Evolutionary conservation across 1,140 invertebrate species (phyloP), one percentile per base, ranked within the genome.

Genomic region (Oreohelix idahoensis): DNA sequence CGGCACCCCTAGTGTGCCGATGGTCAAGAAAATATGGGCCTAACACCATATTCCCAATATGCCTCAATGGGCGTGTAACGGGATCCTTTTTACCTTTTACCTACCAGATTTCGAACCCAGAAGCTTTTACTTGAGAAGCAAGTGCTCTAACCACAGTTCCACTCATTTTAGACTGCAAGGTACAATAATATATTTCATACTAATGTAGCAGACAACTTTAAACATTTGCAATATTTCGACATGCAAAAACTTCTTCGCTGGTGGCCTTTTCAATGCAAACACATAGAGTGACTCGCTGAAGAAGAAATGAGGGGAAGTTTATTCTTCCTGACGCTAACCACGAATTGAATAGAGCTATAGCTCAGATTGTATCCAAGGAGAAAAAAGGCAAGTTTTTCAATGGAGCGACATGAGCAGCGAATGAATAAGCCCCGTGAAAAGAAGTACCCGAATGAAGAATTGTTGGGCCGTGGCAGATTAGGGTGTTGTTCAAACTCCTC

Each of bases 331-430:
- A 66, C 63, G 32, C 63, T 66, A 66, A 66, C 63, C 63, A 17
- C 5, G 29, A 8, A 66, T 32, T 66, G 63, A 66, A 66, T 66
- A 5, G 29, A 66, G 5, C 17, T 32, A n/a, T 66, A 66, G 63
- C 63, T 29, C 11, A 32, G 5, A 32, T 32, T 66, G n/a, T 29
- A 32, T 32, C 29, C 63, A 29, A 11, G n/a, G 63, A 66, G 29
- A 32, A 66, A 66, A 66, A 66, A 23, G 63, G n/a, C n/a, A 66
- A 32, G n/a, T 66, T 66, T 66, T 66, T 66, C 63, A 66, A 66
- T 66, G 63, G 29, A 66, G 23, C 63, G n/a, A 66, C n/a, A 66
- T n/a, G 63, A 66, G 63, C 63, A 66, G 2, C n/a, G 63, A 29
- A 66, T 66, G 63, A 66, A 66, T 66, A 32, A 10, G 20, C 2